phyloP scores from a whole-genome alignment of 2,888 invertebrate genomes.

The Leucoptera coffeella region DNA sequence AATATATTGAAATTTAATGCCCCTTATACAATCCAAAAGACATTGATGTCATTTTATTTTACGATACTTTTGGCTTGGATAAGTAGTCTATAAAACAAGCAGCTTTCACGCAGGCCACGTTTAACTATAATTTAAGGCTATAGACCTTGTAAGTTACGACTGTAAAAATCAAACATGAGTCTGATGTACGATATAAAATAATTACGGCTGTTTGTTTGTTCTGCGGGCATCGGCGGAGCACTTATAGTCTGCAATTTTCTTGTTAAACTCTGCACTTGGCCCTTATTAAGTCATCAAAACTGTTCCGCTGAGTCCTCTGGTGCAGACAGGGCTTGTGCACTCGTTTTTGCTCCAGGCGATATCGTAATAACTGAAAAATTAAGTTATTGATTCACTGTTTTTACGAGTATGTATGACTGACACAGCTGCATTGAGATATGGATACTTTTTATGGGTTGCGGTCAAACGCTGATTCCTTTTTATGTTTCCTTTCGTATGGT shows the following conservation, averaged over 20 bases:
- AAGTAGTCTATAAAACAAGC: no score
- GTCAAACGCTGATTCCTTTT: no score
- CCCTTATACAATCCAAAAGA: no score
- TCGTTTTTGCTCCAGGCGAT: conserved; percentile 1
- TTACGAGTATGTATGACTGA: no score
- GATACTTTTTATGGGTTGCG: no score
- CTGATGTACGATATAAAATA: conserved; percentile 14
- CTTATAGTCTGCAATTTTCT: conserved; percentile 23
- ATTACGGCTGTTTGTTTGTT: conserved; percentile 21
- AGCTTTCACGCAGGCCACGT: no score
- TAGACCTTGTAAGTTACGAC: conserved; percentile 1
- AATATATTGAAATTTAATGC: no score
- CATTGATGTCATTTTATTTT: no score
- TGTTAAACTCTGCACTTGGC: conserved; percentile 17
- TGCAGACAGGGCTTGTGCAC: conserved; percentile 6
- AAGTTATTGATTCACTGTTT: not conserved
- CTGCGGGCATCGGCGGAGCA: conserved; percentile 10
- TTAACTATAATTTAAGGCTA: conserved; percentile 3
- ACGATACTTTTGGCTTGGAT: no score
- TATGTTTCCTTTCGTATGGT: no score
- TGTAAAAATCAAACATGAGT: conserved; percentile 1
- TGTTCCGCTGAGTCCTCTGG: conserved; percentile 13
- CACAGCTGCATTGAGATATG: no score
- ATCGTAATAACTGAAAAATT: not conserved
- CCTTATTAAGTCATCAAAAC: conserved; percentile 33